Percentiles rank a stretch among this genome's conserved stretches.
These are phyloP conservation scores for Heterohyrax brucei DNA, from an alignment of 2,797 vertebrate species.

Conservation along the genomic window DNA sequence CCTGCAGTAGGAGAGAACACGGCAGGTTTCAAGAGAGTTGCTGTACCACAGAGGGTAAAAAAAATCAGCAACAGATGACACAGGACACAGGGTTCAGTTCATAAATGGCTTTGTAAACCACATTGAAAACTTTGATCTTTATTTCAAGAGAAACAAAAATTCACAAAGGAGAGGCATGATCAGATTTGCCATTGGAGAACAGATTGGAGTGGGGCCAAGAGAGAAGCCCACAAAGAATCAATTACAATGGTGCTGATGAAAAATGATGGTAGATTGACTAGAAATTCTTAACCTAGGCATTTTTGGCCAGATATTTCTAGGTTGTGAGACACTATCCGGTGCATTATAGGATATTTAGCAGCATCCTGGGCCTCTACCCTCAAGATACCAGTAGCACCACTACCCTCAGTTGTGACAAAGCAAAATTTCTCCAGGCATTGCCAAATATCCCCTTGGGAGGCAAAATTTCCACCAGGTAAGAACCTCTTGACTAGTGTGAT, in stretches of 20 bases:
- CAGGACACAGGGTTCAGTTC: neutral
- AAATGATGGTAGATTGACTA: neutral
- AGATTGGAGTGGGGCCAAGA: neutral
- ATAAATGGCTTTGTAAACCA: neutral
- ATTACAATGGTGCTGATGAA: neutral
- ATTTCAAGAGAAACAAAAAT: neutral
- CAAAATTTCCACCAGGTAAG: neutral
- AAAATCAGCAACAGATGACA: constrained; percentile 7
- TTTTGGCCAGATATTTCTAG: neutral
- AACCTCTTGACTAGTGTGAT: neutral
- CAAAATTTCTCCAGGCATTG: neutral
- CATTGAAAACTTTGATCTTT: constrained; percentile 23
- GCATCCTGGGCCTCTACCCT: neutral
- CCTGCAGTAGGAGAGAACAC: neutral
- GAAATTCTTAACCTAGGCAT: neutral
- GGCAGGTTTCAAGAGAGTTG: neutral
- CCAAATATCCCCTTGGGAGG: neutral
- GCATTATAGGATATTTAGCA: neutral
- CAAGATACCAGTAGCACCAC: neutral
- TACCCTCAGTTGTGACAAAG: neutral
- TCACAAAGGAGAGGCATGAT: neutral
- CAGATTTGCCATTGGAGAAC: constrained; percentile 9
- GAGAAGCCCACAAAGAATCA: neutral
- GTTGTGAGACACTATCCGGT: neutral
- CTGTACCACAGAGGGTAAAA: neutral